Base-by-base conservation (phyloP, 2,113 vertebrate genomes). In the Todiramphus chloris region DNA sequence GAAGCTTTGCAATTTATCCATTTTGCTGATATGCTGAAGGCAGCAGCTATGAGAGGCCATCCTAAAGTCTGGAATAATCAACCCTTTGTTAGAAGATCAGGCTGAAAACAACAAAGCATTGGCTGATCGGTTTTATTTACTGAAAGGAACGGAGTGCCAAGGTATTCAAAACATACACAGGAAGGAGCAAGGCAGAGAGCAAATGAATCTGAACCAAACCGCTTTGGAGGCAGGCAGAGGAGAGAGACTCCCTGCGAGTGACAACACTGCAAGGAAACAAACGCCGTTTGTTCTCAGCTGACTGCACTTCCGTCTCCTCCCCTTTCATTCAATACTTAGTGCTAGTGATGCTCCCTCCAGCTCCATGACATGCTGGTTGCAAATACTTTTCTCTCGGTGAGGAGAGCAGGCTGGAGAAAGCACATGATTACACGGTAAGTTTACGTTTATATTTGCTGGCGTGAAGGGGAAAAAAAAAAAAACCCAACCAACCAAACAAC, bases 261-360 rank as follows among this genome's bases (percentile, higher is more conserved):
- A 46, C 76, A 89, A 51, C 50, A n/a, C 25, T 0, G 39, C 48
- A 5, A 35, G 58, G 75, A 11, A 74, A 93, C 72, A 48, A 75
- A 13, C 3, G 4, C 63, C 0, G 81, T 28, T 23, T 56, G 90
- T 48, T 86, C 86, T 11, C 44, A 1, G 2, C 81, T 31, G 91
- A 5, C 13, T 24, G 60, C 87, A 83, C 80, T 92, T 95, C 95
- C 60, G 72, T 75, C 95, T 83, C 94, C 94, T 96, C 83, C 89
- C 83, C 77, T 76, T 39, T 48, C 92, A 94, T 87, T 83, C 91
- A 88, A 21, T 7, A 27, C 81, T 87, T 41, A 1, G 63, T 1
- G 41, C 70, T 7, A 5, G 81, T 0, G 89, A 83, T 83, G 89
- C 87, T 92, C 79, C 63, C 63, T 81, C 76, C 89, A 27, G 6